phyloP scores from a whole-genome alignment of 2,113 vertebrate genomes.

The Otolemur garnettii region DNA sequence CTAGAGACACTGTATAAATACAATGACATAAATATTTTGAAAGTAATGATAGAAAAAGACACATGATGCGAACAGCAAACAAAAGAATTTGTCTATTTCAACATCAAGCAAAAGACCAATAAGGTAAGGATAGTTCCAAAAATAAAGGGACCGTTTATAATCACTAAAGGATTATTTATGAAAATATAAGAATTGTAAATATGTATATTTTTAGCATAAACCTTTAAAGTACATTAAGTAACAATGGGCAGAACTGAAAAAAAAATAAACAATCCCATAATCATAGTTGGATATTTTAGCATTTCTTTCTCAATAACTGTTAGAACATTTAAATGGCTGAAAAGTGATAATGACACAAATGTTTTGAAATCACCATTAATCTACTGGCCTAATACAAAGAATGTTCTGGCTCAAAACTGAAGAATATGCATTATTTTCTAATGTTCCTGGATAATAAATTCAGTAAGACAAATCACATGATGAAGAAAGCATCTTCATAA shows the following conservation, averaged over 20 bases:
- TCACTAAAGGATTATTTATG: neutral
- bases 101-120: neutral
- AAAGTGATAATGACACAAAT: neutral
- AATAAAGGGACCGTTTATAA: neutral
- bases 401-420: neutral
- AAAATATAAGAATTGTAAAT: neutral
- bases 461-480: neutral
- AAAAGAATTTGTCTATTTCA: neutral
- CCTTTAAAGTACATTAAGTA: neutral
- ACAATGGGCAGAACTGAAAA: neutral
- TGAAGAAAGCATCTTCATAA: neutral
- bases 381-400: neutral
- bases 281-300: neutral
- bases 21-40: slow-evolving; percentile 25
- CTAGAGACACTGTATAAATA: neutral
- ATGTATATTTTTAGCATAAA: neutral
- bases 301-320: neutral
- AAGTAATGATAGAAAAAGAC: neutral
- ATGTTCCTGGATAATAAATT: neutral
- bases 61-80: neutral
- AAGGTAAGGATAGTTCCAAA: neutral
- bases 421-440: neutral
- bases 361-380: neutral
- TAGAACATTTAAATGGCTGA: neutral
- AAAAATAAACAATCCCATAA: neutral